Conservation (phyloP, 2,888 invertebrate species). For the Drosophila melanosoma region DNA sequence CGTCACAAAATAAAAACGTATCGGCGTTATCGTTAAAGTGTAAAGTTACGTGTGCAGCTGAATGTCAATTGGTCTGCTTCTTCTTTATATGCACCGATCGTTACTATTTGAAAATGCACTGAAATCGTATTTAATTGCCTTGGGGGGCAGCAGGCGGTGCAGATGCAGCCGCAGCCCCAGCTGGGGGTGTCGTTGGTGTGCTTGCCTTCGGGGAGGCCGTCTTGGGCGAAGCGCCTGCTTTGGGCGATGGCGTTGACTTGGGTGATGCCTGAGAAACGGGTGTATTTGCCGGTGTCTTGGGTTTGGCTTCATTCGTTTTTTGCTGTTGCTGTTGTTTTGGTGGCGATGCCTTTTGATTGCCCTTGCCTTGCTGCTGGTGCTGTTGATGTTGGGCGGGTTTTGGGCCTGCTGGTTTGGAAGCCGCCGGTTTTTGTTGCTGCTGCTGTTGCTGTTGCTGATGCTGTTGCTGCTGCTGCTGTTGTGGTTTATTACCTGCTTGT, state of each 20-base stretch:
- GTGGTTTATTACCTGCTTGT: slow-evolving; percentile 28
- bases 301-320: slow-evolving; percentile 38
- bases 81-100: slow-evolving; percentile 17
- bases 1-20: slow-evolving; percentile 49
- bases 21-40: slow-evolving; percentile 31
- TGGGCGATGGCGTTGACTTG: slow-evolving; percentile 86
- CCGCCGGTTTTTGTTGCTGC: slow-evolving; percentile 45
- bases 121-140: slow-evolving; percentile 44
- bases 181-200: slow-evolving; percentile 45
- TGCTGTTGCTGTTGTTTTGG: slow-evolving; percentile 47
- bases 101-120: slow-evolving; percentile 55
- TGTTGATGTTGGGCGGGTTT: slow-evolving; percentile 45
- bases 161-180: slow-evolving; percentile 15
- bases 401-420: slow-evolving; percentile 33
- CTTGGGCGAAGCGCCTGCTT: slow-evolving; percentile 55
- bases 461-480: slow-evolving; percentile 28
- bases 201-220: slow-evolving; percentile 60
- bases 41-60: slow-evolving; percentile 12
- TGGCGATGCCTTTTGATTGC: slow-evolving; percentile 53
- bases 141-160: slow-evolving; percentile 14
- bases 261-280: slow-evolving; percentile 47
- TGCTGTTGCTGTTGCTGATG: slow-evolving; percentile 43
- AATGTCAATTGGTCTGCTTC: slow-evolving; percentile 24
- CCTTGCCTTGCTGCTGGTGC: slow-evolving; percentile 55
- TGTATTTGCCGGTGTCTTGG: slow-evolving; percentile 70